These are phyloP conservation scores for Macrochelys suwanniensis DNA, from an alignment of 2,797 vertebrate species.

Conservation along the genomic window DNA sequence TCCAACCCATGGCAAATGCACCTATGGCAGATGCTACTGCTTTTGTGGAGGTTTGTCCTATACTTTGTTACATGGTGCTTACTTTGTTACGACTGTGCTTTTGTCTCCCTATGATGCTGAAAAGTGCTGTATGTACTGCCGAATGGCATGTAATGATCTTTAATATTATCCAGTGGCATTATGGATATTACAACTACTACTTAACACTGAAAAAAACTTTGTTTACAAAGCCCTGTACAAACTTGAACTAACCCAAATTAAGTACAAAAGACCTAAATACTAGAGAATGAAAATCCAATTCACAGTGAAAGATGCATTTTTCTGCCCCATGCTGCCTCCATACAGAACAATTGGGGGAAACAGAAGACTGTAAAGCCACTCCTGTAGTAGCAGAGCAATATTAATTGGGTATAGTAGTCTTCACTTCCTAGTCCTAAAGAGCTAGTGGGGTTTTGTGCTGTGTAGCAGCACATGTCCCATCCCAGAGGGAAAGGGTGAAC, in stretches of 20 bases:
- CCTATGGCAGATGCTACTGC: neutral
- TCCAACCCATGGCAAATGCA: neutral
- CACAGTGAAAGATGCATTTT: accelerated
- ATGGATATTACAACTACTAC: neutral
- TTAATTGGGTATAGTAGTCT: neutral
- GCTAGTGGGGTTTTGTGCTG: too few relatives aligned
- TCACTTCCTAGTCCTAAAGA: neutral
- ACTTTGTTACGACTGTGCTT: neutral
- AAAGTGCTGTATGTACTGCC: neutral
- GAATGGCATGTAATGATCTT: neutral
- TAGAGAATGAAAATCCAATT: neutral
- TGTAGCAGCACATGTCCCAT: neutral
- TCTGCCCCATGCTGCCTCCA: neutral
- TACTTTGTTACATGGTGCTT: neutral
- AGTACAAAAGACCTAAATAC: accelerated
- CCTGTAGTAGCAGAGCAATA: neutral
- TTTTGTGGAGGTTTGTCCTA: neutral
- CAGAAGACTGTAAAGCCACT: neutral
- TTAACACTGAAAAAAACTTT: neutral
- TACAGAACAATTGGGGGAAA: neutral
- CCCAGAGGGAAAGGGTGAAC: neutral
- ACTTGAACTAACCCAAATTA: neutral
- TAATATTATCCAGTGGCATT: neutral
- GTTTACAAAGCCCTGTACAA: neutral
- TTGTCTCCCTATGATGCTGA: neutral